These are phyloP conservation scores for Lates japonicus DNA, from an alignment of 2,797 vertebrate species.

Conservation along the genomic window DNA sequence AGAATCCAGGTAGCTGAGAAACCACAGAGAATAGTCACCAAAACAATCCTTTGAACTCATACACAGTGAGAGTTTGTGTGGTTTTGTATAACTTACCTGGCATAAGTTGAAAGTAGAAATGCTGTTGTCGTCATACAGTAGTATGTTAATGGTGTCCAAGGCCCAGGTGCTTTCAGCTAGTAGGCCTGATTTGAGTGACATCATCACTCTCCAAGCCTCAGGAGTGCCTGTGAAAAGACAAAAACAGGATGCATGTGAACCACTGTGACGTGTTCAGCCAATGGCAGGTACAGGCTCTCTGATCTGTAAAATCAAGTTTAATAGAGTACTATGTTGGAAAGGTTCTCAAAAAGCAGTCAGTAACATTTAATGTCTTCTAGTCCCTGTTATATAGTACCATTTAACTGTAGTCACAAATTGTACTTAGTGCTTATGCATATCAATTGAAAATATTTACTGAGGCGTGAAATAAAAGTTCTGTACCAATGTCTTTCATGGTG, in stretches of 20 bases:
- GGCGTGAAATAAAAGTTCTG: conserved; percentile 28
- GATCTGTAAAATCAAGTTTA: background rate
- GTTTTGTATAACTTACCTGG: conserved; percentile 86
- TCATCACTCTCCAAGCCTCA: conserved; percentile 99
- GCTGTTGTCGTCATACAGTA: conserved; percentile 98
- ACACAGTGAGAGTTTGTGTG: too few relatives aligned
- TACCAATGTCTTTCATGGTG: conserved; percentile 99
- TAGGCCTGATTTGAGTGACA: conserved; percentile 98
- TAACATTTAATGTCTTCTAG: background rate
- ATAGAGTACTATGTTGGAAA: background rate
- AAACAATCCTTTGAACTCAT: background rate
- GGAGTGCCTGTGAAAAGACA: conserved; percentile 90
- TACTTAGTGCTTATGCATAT: background rate
- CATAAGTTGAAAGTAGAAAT: conserved; percentile 97
- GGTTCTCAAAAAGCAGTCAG: background rate
- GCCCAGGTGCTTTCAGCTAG: conserved; percentile 99
- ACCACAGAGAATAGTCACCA: conserved; percentile 4
- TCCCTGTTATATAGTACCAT: background rate
- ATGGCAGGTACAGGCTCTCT: background rate
- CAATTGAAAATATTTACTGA: background rate
- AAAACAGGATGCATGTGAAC: background rate
- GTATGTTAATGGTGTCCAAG: conserved; percentile 98
- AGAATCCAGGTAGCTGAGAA: conserved; percentile 94
- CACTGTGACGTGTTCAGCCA: background rate
- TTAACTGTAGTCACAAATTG: background rate